phyloP scores from a whole-genome alignment of 2,888 invertebrate species.

The Ditylenchus weischeri region DNA sequence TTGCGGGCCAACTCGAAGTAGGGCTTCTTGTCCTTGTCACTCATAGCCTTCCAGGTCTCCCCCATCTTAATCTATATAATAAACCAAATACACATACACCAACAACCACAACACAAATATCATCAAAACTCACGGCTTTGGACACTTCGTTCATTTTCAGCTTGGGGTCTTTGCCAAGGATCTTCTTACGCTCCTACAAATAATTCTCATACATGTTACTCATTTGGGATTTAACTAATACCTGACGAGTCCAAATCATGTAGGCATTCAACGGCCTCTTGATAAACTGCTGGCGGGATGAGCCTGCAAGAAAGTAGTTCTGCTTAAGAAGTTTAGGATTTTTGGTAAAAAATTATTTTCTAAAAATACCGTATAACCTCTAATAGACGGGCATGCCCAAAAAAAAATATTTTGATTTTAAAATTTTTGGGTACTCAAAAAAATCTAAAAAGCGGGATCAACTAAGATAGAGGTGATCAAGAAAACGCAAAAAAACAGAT shows the following conservation, averaged over 20 bases:
- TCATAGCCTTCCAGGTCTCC: constrained; percentile 36
- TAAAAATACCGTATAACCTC: no score
- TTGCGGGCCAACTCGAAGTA: constrained; percentile 35
- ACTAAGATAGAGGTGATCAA: no score
- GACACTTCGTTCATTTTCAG: constrained; percentile 24
- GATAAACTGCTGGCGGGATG: constrained; percentile 27
- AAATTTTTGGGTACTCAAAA: no score
- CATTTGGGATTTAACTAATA: no score
- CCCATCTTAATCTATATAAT: constrained; percentile 28
- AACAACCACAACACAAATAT: constrained; percentile 24
- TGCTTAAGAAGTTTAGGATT: no score
- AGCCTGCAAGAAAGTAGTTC: constrained; percentile 15
- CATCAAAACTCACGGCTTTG: constrained; percentile 6
- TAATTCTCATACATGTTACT: no score
- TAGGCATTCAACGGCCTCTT: constrained; percentile 36
- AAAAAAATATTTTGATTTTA: no score
- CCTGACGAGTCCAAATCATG: constrained; percentile 37
- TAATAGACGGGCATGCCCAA: no score
- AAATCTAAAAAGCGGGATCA: no score
- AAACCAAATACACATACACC: constrained; percentile 17
- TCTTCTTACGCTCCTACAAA: constrained; percentile 27
- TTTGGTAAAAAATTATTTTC: no score
- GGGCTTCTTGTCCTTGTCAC: constrained; percentile 35
- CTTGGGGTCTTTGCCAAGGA: constrained; percentile 30
- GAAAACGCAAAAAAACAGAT: no score